Evolutionary conservation across 1,140 invertebrate species (phyloP).

Genomic region (Lasaia peninsularis): DNA sequence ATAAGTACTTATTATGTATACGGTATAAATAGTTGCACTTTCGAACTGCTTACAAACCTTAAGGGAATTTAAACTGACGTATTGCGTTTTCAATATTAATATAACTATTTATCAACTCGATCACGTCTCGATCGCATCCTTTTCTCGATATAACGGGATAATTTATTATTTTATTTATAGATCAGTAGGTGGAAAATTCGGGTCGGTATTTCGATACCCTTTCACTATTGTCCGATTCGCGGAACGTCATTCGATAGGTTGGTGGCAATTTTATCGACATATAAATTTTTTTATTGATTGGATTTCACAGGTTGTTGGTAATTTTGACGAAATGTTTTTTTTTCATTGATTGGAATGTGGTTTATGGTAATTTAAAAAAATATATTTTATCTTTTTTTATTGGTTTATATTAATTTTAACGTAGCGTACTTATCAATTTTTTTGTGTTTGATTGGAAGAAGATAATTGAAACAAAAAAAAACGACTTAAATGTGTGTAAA

Average conservation of each 20-base stretch:
- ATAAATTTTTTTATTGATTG: no score
- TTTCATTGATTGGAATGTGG: no score
- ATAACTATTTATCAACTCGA: slow-evolving; percentile 1
- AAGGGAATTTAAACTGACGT: neutral
- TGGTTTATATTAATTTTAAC: no score
- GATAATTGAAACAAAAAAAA: no score
- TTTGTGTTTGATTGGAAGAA: no score
- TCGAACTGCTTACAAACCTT: slow-evolving; percentile 38
- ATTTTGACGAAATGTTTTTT: no score
- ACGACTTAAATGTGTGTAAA: no score
- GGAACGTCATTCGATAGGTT: neutral
- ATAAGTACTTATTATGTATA: neutral
- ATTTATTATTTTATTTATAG: neutral
- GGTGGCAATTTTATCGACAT: neutral
- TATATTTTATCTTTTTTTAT: no score
- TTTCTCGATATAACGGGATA: slow-evolving; percentile 5
- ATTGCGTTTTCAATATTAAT: slow-evolving; percentile 10
- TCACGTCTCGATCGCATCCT: slow-evolving; percentile 1
- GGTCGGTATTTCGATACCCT: slow-evolving; percentile 5
- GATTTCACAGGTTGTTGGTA: no score
- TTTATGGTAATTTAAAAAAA: no score
- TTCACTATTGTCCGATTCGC: slow-evolving; percentile 6
- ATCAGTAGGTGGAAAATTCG: slow-evolving; percentile 4
- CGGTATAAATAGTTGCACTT: slow-evolving; percentile 30
- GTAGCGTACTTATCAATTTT: no score